Percentiles rank a stretch among this genome's conserved stretches.
These are phyloP conservation scores for Microhierax caerulescens DNA, from an alignment of 2,797 vertebrate genomes.

Conservation along the genomic window DNA sequence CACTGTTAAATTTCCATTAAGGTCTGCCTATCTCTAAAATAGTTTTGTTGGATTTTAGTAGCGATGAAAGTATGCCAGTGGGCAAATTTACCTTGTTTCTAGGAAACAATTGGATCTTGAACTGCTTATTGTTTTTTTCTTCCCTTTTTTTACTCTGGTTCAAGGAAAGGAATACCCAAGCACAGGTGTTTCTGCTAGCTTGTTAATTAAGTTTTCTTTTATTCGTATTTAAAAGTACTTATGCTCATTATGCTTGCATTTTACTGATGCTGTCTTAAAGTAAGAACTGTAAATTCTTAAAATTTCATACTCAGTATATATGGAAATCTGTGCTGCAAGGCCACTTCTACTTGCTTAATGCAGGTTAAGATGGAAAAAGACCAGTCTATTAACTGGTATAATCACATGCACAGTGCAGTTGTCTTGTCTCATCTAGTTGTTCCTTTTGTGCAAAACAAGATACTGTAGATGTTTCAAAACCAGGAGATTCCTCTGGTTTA, in stretches of 20 bases:
- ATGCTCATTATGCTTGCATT: not conserved
- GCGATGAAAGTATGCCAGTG: not conserved
- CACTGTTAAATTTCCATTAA: not conserved
- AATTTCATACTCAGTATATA: not conserved
- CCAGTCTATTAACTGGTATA: not conserved
- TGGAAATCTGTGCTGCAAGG: not conserved
- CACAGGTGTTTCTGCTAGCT: not conserved
- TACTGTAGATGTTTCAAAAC: not conserved
- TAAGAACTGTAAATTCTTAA: not conserved
- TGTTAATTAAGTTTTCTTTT: not conserved
- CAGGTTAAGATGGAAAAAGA: not conserved
- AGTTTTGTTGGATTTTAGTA: not conserved
- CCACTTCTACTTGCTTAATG: not conserved
- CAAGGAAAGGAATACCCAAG: not conserved
- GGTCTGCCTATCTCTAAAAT: not conserved
- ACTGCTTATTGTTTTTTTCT: not conserved
- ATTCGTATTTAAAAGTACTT: not conserved
- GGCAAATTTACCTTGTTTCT: not conserved
- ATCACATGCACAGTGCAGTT: not conserved
- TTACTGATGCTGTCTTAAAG: not conserved
- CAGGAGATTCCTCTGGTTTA: not conserved
- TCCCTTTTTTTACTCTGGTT: not conserved
- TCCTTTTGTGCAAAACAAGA: not conserved
- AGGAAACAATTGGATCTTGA: not conserved
- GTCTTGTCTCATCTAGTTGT: not conserved